These are phyloP conservation scores for Chondrosia reniformis DNA, from an alignment of 37 sponge, comb jelly and placozoan genomes.

Conservation along the genomic window DNA sequence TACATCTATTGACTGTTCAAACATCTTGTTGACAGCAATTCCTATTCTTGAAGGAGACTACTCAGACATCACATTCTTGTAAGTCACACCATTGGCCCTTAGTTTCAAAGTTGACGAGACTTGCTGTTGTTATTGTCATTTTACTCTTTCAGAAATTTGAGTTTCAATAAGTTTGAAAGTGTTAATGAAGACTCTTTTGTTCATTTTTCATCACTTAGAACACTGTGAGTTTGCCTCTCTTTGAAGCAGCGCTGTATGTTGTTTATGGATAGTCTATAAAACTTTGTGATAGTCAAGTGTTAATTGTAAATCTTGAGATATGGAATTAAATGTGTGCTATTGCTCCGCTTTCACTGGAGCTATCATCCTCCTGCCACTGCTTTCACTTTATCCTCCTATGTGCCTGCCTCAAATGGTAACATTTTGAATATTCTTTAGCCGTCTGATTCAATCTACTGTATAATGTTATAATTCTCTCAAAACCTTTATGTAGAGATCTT, in stretches of 20 bases:
- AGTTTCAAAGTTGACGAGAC: not conserved
- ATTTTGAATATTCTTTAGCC: too few species aligned
- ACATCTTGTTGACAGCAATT: not conserved
- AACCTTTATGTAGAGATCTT: constrained; percentile 36
- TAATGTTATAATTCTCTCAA: too few species aligned
- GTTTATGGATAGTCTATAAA: too few species aligned
- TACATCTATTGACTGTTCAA: constrained; percentile 32
- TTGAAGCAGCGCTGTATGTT: too few species aligned
- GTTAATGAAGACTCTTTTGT: constrained; percentile 28
- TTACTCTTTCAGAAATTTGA: constrained; percentile 46
- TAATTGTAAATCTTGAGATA: too few species aligned
- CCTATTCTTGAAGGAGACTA: constrained; percentile 11
- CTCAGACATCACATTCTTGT: not conserved
- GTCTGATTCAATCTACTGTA: too few species aligned
- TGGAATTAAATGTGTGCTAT: not conserved
- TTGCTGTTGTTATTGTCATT: not conserved
- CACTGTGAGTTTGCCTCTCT: constrained; percentile 52
- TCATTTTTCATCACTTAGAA: constrained; percentile 7
- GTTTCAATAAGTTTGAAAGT: constrained; percentile 16
- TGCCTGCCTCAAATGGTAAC: too few species aligned
- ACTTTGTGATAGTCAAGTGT: too few species aligned
- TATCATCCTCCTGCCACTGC: not conserved
- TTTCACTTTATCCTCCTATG: not conserved
- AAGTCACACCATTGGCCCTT: not conserved
- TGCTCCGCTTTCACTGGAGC: not conserved